A percentile compares a stretch with the other conserved stretches of the same genome.
Evolutionary conservation across 2,797 vertebrate species (phyloP).

Genomic region (Geotria australis): DNA sequence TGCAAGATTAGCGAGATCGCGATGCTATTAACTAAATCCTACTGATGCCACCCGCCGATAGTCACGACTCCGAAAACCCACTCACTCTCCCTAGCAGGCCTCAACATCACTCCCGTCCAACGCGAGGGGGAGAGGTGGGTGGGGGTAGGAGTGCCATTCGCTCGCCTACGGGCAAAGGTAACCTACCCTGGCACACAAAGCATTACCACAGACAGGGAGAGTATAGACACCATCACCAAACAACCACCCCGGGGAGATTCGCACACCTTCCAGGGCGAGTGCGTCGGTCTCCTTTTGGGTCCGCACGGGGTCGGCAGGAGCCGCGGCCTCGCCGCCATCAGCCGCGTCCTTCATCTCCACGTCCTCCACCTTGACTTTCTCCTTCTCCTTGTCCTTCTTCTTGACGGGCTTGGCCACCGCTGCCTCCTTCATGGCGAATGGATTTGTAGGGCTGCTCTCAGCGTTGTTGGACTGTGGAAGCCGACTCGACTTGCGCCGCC

Average conservation of each 20-base stretch:
- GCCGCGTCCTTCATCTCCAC: not conserved
- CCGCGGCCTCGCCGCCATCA: not conserved
- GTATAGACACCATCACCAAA: too few species aligned
- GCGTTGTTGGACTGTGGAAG: not conserved
- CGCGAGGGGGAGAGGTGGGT: too few species aligned
- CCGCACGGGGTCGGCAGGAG: not conserved
- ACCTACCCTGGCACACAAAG: too few species aligned
- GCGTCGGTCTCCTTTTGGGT: not conserved
- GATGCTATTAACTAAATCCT: too few species aligned
- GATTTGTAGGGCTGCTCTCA: not conserved
- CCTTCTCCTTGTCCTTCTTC: not conserved
- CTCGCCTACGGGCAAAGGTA: too few species aligned
- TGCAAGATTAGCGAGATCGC: too few species aligned
- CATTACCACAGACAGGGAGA: too few species aligned
- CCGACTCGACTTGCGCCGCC: not conserved
- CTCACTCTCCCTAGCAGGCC: too few species aligned
- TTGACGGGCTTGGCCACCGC: not conserved
- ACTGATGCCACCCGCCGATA: too few species aligned
- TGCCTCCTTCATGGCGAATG: not conserved
- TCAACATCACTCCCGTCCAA: too few species aligned
- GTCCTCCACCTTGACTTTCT: not conserved
- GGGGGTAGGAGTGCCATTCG: too few species aligned
- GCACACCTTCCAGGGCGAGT: not conserved
- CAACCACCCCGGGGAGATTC: not conserved
- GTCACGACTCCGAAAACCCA: too few species aligned